Evolutionary conservation across 2,113 vertebrate species (phyloP), one percentile per base, ranked within the genome.

Genomic region (Microtus pennsylvanicus): DNA sequence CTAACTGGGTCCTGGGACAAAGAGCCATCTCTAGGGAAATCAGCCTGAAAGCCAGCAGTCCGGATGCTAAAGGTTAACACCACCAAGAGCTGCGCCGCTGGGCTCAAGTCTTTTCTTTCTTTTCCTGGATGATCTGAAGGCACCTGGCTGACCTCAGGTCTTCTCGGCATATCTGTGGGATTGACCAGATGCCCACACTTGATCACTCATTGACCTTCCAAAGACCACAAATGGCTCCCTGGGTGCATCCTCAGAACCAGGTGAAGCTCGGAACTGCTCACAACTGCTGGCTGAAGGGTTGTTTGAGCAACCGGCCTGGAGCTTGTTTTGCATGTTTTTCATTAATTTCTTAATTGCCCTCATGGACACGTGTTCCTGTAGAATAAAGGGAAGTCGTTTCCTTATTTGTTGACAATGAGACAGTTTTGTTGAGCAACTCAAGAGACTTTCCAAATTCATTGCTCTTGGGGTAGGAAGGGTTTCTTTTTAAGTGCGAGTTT

Each of bases 301-400:
- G 16, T 55, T 74, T 42, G 69, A 80, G 6, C 13, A n/a, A n/a
- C 0, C 5, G 9, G 63, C 52, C 38, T 5, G 28, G 87, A 65
- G 50, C 47, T 75, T 7, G 0, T 13, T 52, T 58, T 65, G 35
- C 89, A 11, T 55, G 45, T 58, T 93, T 96, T 33, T 77, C 67
- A 35, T 91, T 81, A 47, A 45, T 93, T 86, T 35, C 89, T 70
- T 93, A 94, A 97, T 96, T 93, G 77, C 42, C 91, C 94, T 92
- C 95, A 94, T 78, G 86, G 63, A 52, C 52, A 17, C 10, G 30
- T 3, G 61, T 89, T 58, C 47, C 21, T 30, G 26, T 52, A 81
- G 83, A 92, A 65, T 55, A 50, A 95, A 90, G 45, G 58, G 65
- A 81, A 72, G 87, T 47, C 90, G 7, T 61, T 90, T 81, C 70